Evolutionary conservation across 2,113 vertebrate species (phyloP).

Genomic region (Lamprologus tigripictilis): DNA sequence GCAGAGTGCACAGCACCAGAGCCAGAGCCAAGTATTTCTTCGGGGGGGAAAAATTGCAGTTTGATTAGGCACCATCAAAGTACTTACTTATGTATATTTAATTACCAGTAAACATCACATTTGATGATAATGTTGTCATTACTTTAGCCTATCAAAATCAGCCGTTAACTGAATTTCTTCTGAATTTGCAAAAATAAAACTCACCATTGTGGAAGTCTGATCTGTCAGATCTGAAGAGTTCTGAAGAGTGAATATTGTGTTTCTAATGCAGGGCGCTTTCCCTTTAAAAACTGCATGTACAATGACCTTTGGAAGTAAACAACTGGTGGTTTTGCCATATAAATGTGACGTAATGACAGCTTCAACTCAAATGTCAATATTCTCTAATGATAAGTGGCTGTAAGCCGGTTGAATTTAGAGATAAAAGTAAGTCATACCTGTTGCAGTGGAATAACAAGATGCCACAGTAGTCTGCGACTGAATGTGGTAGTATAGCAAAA

Average conservation of each 20-base stretch:
- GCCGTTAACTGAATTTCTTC: neutral
- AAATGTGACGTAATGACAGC: neutral
- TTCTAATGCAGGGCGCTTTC: neutral
- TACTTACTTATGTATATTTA: neutral
- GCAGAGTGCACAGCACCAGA: conserved; percentile 32
- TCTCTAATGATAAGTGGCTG: neutral
- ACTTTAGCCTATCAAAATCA: neutral
- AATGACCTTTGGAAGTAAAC: conserved; percentile 45
- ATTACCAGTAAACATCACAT: neutral
- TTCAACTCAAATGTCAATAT: neutral
- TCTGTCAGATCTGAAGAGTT: neutral
- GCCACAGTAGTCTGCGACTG: neutral
- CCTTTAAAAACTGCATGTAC: neutral
- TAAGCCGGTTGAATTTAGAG: neutral
- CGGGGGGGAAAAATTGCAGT: neutral
- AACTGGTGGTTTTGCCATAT: neutral
- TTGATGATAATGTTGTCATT: neutral
- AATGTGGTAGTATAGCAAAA: neutral
- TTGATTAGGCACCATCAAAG: neutral
- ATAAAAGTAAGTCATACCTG: neutral
- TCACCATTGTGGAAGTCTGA: conserved; percentile 35
- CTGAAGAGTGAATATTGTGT: neutral
- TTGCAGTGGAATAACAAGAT: neutral
- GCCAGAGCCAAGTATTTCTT: conserved; percentile 30
- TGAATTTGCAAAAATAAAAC: neutral